phyloP scores from a whole-genome alignment of 2,888 invertebrate genomes.

The Lydus trimaculatus region DNA sequence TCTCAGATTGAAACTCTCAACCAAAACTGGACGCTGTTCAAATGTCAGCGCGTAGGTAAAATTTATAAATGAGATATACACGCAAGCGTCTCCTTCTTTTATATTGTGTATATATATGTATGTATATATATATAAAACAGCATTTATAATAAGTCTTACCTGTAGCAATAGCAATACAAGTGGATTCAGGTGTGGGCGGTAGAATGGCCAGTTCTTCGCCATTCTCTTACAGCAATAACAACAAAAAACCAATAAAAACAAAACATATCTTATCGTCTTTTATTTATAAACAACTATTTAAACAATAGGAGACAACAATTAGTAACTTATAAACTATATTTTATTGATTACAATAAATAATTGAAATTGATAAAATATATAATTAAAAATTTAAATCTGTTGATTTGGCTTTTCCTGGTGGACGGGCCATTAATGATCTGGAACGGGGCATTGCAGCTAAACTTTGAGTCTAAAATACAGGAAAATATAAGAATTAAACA shows the following conservation, averaged over 20 bases:
- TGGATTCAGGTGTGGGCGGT: conserved; percentile 27
- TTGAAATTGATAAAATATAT: no score
- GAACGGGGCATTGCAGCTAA: conserved; percentile 56
- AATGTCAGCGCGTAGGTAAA: conserved; percentile 45
- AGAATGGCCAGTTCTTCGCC: conserved; percentile 16
- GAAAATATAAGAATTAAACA: conserved; percentile 13
- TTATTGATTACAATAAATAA: no score
- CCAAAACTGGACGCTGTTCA: conserved; percentile 39
- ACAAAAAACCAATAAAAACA: not conserved
- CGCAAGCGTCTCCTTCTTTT: conserved; percentile 26
- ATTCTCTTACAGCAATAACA: not conserved
- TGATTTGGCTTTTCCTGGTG: conserved; percentile 53
- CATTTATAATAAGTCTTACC: conserved; percentile 3
- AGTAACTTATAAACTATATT: not conserved
- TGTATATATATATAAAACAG: not conserved
- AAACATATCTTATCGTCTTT: not conserved
- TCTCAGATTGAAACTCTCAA: conserved; percentile 38
- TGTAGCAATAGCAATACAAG: not conserved
- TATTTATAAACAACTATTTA: conserved; percentile 4
- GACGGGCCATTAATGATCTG: conserved; percentile 54
- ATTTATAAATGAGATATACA: conserved; percentile 8
- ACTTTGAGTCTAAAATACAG: conserved; percentile 54
- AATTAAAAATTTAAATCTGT: conserved; percentile 47
- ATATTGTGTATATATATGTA: not conserved
- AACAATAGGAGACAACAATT: not conserved